phyloP scores from a whole-genome alignment of 2,113 vertebrate species.

The Elephantulus edwardii region DNA sequence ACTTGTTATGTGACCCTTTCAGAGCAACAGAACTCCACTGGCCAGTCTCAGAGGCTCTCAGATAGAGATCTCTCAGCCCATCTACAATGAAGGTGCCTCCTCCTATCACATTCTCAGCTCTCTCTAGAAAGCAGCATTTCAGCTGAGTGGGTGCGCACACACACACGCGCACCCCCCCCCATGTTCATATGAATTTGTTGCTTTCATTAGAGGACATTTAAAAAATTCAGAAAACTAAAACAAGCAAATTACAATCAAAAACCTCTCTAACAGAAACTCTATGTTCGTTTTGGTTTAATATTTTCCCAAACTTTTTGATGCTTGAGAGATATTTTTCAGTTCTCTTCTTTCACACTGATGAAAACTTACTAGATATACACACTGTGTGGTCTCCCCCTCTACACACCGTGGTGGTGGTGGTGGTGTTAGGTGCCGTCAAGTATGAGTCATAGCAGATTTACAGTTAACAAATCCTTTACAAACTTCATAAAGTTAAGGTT shows the following conservation, averaged over 20 bases:
- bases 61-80: not conserved
- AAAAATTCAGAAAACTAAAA: constrained; percentile 11
- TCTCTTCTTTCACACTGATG: not conserved
- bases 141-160: not conserved
- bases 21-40: not conserved
- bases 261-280: not conserved
- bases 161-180: too few species aligned
- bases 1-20: not conserved
- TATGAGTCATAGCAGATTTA: too few species aligned
- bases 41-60: not conserved
- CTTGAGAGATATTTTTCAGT: not conserved
- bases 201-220: not conserved
- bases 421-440: too few species aligned
- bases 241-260: not conserved
- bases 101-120: not conserved
- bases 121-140: not conserved
- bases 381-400: not conserved
- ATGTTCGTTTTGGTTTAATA: not conserved
- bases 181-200: not conserved
- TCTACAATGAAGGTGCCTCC: not conserved
- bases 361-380: not conserved
- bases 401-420: too few species aligned
- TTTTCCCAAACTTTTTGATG: not conserved
- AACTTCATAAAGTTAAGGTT: not conserved
- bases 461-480: not conserved